Evolutionary conservation across 35 echinoderm and acorn worm species (phyloP).

Genomic region (Heliocidaris erythrogramma): DNA sequence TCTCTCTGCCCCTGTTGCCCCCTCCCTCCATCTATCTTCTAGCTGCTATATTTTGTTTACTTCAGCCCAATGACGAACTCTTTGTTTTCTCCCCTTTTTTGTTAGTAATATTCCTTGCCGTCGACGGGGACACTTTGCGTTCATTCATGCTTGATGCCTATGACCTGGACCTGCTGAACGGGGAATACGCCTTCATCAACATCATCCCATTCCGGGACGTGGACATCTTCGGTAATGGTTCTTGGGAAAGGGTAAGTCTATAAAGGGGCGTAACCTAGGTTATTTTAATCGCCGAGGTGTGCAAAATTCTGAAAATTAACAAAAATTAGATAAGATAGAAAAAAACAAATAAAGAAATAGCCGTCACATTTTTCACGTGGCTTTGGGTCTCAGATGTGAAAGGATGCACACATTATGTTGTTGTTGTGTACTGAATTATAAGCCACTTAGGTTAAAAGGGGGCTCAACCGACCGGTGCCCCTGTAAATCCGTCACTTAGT

Average conservation of each 20-base stretch:
- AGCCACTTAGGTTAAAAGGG: no score
- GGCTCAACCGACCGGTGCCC: no score
- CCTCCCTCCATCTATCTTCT: neutral
- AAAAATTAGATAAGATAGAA: no score
- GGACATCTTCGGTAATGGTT: constrained; percentile 61
- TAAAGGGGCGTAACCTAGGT: no score
- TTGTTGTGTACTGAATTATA: no score
- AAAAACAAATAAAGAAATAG: neutral
- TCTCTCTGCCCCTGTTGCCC: neutral
- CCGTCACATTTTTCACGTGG: neutral
- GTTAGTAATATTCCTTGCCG: constrained; percentile 86
- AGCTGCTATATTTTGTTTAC: neutral
- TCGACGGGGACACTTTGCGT: constrained; percentile 69
- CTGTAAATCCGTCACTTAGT: no score
- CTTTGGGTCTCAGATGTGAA: neutral
- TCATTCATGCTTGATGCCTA: constrained; percentile 83
- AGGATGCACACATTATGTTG: neutral
- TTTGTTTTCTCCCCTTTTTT: neutral
- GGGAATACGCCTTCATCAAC: constrained; percentile 94
- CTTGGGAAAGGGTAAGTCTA: constrained; percentile 58
- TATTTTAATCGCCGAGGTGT: no score
- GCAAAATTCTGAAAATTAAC: no score
- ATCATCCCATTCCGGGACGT: constrained; percentile 79
- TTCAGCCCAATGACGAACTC: neutral
- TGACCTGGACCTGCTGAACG: constrained; percentile 64